These are phyloP conservation scores for Adelphocoris suturalis DNA, from an alignment of 2,888 invertebrate genomes.

Conservation along the genomic window DNA sequence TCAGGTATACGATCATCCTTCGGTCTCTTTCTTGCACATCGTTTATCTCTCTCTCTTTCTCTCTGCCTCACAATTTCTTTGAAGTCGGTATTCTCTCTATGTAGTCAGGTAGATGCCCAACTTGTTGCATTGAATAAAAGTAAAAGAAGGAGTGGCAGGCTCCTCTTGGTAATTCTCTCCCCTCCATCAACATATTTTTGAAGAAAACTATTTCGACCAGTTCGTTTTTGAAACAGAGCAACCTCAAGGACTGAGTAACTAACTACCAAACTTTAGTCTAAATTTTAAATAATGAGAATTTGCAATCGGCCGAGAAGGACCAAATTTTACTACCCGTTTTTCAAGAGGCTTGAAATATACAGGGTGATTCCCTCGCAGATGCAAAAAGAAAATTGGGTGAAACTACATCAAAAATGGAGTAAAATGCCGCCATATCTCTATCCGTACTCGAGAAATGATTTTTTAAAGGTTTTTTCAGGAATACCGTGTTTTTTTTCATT, in stretches of 20 bases:
- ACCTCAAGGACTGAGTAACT: neutral
- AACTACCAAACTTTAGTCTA: no score
- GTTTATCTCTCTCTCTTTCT: neutral
- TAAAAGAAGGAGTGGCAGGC: neutral
- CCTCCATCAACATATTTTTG: neutral
- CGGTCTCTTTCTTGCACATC: neutral
- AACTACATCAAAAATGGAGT: no score
- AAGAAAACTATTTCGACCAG: no score
- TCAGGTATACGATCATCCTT: neutral
- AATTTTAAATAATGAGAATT: neutral
- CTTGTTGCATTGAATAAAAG: neutral
- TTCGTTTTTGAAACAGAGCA: neutral
- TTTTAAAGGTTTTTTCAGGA: no score
- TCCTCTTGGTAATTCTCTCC: neutral
- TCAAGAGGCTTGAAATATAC: no score
- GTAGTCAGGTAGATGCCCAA: neutral
- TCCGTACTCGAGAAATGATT: no score
- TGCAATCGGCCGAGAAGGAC: neutral
- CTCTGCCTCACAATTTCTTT: neutral
- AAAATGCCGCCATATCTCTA: no score
- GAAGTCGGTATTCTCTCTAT: conserved; percentile 19
- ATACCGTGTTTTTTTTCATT: no score
- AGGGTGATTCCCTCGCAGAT: no score
- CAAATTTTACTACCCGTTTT: neutral
- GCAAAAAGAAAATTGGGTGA: no score